Evolutionary conservation across 2,888 invertebrate genomes (phyloP).

Genomic region (Himalopsyche japonica): DNA sequence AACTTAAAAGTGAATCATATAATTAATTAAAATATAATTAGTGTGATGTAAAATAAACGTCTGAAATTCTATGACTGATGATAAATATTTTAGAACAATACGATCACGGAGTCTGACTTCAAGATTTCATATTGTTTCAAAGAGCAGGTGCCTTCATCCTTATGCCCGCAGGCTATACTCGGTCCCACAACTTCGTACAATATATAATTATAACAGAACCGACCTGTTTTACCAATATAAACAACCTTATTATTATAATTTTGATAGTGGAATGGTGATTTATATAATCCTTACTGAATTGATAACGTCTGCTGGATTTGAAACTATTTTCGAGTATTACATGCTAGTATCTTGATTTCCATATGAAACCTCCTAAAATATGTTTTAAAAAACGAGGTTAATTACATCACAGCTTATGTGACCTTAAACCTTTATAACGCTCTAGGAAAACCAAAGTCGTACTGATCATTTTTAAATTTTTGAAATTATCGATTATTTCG

Average conservation of each 20-base stretch:
- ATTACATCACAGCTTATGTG: too few relatives aligned
- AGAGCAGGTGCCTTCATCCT: slow-evolving; percentile 14
- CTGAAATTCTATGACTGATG: not conserved
- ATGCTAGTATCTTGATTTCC: too few relatives aligned
- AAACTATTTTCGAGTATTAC: not conserved
- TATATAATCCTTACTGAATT: slow-evolving; percentile 1
- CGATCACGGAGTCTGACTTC: not conserved
- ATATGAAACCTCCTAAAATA: too few relatives aligned
- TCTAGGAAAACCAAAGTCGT: too few relatives aligned
- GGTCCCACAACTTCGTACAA: not conserved
- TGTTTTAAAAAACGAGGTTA: too few relatives aligned
- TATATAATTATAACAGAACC: slow-evolving; percentile 31
- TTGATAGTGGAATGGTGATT: slow-evolving; percentile 18
- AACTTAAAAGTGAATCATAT: too few relatives aligned
- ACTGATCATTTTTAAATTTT: too few relatives aligned
- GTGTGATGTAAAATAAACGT: too few relatives aligned
- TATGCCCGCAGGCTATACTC: slow-evolving; percentile 5
- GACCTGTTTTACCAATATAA: slow-evolving; percentile 27
- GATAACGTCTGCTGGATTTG: not conserved
- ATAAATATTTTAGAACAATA: not conserved
- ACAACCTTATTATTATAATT: slow-evolving; percentile 33
- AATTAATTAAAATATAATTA: too few relatives aligned
- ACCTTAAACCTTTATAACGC: too few relatives aligned
- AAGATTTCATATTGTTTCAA: not conserved
- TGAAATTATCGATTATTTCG: too few relatives aligned